A percentile compares a stretch with the other conserved stretches of the same genome.
Evolutionary conservation across 2,797 vertebrate species (phyloP).

Genomic region (Argentina silus): DNA sequence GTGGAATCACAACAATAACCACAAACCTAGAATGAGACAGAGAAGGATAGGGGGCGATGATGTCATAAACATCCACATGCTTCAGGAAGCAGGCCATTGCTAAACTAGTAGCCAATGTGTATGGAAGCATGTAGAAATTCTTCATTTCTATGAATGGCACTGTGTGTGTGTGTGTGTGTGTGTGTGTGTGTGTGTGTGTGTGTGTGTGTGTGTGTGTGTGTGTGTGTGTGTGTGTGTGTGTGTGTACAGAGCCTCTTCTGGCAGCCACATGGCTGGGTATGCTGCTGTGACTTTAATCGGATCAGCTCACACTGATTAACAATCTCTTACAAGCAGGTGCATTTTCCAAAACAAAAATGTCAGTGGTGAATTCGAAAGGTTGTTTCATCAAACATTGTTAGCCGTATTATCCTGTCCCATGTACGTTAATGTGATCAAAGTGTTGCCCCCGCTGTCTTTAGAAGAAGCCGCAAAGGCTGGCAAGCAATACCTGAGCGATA

Average conservation of each 20-base stretch:
- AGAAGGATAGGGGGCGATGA: constrained; percentile 41
- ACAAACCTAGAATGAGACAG: constrained; percentile 43
- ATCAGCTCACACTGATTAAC: constrained; percentile 49
- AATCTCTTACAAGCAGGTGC: constrained; percentile 34
- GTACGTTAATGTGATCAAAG: too few relatives aligned
- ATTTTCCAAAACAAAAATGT: constrained; percentile 21
- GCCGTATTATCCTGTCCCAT: background rate
- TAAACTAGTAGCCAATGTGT: too few relatives aligned
- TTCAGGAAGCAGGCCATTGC: too few relatives aligned
- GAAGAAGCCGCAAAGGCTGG: too few relatives aligned
- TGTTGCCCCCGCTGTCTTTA: too few relatives aligned
- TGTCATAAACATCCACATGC: constrained; percentile 16
- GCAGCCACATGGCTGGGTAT: constrained; percentile 46
- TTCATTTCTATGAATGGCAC: background rate
- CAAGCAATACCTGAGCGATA: too few relatives aligned
- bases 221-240: constrained; percentile 13
- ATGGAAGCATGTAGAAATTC: background rate
- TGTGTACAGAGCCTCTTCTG: constrained; percentile 36
- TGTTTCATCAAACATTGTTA: background rate
- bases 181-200: constrained; percentile 5
- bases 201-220: constrained; percentile 3
- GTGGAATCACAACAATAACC: constrained; percentile 40
- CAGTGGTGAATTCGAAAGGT: background rate
- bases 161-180: background rate
- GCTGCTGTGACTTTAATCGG: constrained; percentile 46